Base-by-base conservation (phyloP, 2,797 vertebrate species). In the Eospalax fontanierii region DNA sequence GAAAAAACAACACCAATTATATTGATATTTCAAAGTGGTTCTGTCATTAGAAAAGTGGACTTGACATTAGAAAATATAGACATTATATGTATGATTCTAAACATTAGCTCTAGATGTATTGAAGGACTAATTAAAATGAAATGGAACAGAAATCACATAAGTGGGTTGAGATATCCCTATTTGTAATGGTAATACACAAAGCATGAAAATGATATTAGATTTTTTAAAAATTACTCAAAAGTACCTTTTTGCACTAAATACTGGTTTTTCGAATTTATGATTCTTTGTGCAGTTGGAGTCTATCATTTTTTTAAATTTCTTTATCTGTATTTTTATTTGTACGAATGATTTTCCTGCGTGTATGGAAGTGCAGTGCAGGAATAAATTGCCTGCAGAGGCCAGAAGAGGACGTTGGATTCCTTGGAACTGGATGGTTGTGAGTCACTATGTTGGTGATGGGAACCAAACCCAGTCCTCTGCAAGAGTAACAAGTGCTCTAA, bases 1-100 rank as follows among this genome's bases (percentile, higher is more conserved):
- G 50, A 91, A 90, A 19, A 38, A 57, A 74, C 6, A 74, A 66
- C 26, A 50, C 16, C 22, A 35, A 46, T 54, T 26, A 35, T 80
- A 84, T 6, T 73, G 74, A n/a, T 83, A 92, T 83, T 94, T 93
- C 46, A 83, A 74, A 94, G 59, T 83, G 24, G 4, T n/a, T 84
- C 24, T 78, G 4, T 26, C 35, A 89, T 84, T 87, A 70, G 1
- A 43, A 92, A 95, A 93, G 89, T 59, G 30, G 16, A 22, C 73
- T 91, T 76, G 76, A 38, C 70, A 86, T 43, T 68, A 59, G 28
- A 71, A 89, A 89, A 75, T n/a, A 26, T 38, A 50, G 24, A 12
- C 78, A 46, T 35, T 83, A 40, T 35, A 94, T 79, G 2, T 38
- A 88, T 74, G 46, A 85, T 14, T 66, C 33, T 76, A 91, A 95